Evolutionary conservation across 2,888 invertebrate genomes (phyloP).

Genomic region (Parnassius smintheus): DNA sequence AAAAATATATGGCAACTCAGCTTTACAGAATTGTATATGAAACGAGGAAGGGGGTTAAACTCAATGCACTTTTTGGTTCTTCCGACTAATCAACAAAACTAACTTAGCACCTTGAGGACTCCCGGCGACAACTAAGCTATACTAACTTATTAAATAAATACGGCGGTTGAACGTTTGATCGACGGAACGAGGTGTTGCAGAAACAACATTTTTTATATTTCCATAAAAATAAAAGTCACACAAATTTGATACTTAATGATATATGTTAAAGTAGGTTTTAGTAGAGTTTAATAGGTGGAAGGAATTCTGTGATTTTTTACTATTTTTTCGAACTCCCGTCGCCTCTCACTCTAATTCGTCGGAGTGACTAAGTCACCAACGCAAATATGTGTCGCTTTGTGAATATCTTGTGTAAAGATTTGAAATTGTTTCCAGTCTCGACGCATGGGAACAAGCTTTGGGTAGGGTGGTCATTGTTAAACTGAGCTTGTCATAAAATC

Average conservation of each 20-base stretch:
- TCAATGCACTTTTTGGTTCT: conserved; percentile 40
- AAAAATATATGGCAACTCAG: no score
- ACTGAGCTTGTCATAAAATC: conserved; percentile 4
- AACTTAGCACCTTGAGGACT: conserved; percentile 59
- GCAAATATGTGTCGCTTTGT: conserved; percentile 71
- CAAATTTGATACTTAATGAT: conserved; percentile 34
- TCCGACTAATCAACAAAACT: conserved; percentile 47
- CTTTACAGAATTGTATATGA: no score
- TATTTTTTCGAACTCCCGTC: conserved; percentile 55
- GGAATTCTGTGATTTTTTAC: conserved; percentile 42
- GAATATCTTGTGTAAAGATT: conserved; percentile 76
- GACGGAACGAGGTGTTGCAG: conserved; percentile 45
- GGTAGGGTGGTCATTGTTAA: conserved; percentile 21
- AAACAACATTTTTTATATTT: conserved; percentile 29
- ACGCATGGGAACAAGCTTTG: conserved; percentile 61
- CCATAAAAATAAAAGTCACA: conserved; percentile 28
- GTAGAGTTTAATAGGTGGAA: conserved; percentile 9
- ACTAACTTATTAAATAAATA: conserved; percentile 70
- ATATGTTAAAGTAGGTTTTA: conserved; percentile 27
- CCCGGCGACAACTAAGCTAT: conserved; percentile 54
- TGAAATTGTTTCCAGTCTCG: conserved; percentile 72
- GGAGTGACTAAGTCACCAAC: conserved; percentile 70
- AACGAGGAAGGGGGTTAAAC: conserved; percentile 45
- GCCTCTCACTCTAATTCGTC: conserved; percentile 69
- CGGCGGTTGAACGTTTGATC: conserved; percentile 59